phyloP scores from a whole-genome alignment of 2,888 invertebrate species.

The Stenurella melanura region DNA sequence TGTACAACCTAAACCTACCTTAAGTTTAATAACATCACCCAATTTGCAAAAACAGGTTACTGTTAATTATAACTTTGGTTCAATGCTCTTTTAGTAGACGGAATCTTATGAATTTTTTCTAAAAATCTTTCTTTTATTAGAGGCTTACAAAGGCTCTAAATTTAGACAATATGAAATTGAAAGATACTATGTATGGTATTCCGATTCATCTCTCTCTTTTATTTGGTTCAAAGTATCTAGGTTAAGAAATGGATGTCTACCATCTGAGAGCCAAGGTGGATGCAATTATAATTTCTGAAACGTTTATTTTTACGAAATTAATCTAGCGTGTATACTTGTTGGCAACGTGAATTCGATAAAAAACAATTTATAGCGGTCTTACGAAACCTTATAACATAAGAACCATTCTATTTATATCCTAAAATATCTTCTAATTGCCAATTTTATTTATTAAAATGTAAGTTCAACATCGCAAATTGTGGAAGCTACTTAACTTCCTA shows the following conservation, averaged over 20 bases:
- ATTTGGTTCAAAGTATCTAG: background rate
- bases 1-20: too few relatives aligned
- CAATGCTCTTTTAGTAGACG: too few relatives aligned
- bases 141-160: too few relatives aligned
- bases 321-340: conserved; percentile 7
- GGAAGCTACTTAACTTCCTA: background rate
- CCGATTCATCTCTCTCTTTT: background rate
- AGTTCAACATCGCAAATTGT: background rate
- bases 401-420: background rate
- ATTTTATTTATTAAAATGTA: background rate
- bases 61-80: too few relatives aligned
- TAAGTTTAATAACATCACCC: too few relatives aligned
- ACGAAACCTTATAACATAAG: background rate
- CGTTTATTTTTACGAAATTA: background rate
- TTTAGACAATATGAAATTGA: too few relatives aligned
- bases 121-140: too few relatives aligned
- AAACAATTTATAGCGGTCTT: background rate
- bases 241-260: background rate
- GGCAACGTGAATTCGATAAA: background rate
- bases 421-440: background rate
- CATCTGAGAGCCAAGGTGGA: background rate
- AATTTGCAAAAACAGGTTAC: too few relatives aligned
- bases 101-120: too few relatives aligned
- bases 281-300: background rate
- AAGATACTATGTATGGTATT: too few relatives aligned